Evolutionary conservation across 2,113 vertebrate species (phyloP).

Genomic region (Lethenteron camtschaticum): DNA sequence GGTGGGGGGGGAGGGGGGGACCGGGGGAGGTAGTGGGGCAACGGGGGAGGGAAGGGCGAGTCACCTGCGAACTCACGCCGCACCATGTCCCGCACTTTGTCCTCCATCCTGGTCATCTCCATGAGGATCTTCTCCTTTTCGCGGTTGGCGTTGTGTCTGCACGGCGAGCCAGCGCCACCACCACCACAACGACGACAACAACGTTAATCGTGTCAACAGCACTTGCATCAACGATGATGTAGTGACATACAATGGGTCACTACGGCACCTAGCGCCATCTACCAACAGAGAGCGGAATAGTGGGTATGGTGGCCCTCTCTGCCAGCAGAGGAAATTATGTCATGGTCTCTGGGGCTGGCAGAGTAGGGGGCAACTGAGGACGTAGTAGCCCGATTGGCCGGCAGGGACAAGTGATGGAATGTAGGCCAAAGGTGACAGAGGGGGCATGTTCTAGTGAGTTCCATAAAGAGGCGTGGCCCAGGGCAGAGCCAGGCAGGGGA

Average conservation of each 20-base stretch:
- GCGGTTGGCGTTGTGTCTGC: slow-evolving; percentile 69
- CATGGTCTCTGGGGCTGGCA: too few species aligned
- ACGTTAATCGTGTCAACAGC: too few species aligned
- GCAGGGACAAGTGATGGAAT: too few species aligned
- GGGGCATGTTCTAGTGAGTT: too few species aligned
- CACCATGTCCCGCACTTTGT: slow-evolving; percentile 80
- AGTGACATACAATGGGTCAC: background rate
- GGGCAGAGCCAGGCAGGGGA: too few species aligned
- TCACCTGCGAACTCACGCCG: slow-evolving; percentile 92
- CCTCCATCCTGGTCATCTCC: slow-evolving; percentile 75
- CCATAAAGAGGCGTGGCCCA: too few species aligned
- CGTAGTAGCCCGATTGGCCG: too few species aligned
- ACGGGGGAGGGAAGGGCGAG: background rate
- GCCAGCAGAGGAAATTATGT: too few species aligned
- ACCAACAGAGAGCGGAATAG: too few species aligned
- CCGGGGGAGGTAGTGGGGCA: background rate
- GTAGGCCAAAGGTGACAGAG: too few species aligned
- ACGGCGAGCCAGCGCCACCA: background rate
- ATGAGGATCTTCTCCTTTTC: slow-evolving; percentile 87
- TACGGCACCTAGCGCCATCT: background rate
- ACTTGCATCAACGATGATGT: background rate
- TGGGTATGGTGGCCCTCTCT: too few species aligned
- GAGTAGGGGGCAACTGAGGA: too few species aligned
- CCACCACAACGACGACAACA: background rate
- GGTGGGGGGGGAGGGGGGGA: background rate